Percentiles rank a stretch among this genome's conserved stretches.
Conservation (phyloP, 2,113 vertebrate genomes). For the Tiliqua scincoides region DNA sequence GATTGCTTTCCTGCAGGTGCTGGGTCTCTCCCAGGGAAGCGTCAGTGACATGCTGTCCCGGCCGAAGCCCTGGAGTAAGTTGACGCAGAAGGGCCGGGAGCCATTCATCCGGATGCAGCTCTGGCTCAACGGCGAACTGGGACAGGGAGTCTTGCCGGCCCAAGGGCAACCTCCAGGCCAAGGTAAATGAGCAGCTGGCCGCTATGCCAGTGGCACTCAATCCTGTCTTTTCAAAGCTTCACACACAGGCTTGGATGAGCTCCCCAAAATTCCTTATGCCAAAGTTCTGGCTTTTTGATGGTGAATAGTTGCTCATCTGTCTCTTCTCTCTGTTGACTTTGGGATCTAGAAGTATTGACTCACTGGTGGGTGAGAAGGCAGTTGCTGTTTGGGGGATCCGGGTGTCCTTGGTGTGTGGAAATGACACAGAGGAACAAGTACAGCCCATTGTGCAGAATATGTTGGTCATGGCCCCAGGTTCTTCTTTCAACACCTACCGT, state of each 20-base stretch:
- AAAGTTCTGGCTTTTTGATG: background rate
- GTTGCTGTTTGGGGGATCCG: background rate
- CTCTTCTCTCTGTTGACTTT: background rate
- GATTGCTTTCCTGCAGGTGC: constrained; percentile 79
- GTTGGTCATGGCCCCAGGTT: too few relatives aligned
- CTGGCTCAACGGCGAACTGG: constrained; percentile 95
- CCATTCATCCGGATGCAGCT: constrained; percentile 97
- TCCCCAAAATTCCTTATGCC: background rate
- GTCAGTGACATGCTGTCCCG: constrained; percentile 94
- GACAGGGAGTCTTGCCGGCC: constrained; percentile 84
- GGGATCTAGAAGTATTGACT: background rate
- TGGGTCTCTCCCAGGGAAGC: constrained; percentile 92
- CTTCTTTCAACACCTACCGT: background rate
- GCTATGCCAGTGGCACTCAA: too few relatives aligned
- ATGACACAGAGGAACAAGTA: too few relatives aligned
- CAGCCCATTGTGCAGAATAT: background rate
- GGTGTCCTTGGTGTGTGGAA: background rate
- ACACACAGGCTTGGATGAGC: background rate
- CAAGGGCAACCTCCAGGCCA: constrained; percentile 85
- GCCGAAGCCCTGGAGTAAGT: constrained; percentile 95
- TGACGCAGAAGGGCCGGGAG: constrained; percentile 94
- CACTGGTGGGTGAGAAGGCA: background rate
- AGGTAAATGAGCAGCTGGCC: constrained; percentile 70
- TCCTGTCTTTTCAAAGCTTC: background rate
- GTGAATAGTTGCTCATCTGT: too few relatives aligned